Conservation (phyloP, 1,140 invertebrate species). For the Panagrolaimus sp. region DNA sequence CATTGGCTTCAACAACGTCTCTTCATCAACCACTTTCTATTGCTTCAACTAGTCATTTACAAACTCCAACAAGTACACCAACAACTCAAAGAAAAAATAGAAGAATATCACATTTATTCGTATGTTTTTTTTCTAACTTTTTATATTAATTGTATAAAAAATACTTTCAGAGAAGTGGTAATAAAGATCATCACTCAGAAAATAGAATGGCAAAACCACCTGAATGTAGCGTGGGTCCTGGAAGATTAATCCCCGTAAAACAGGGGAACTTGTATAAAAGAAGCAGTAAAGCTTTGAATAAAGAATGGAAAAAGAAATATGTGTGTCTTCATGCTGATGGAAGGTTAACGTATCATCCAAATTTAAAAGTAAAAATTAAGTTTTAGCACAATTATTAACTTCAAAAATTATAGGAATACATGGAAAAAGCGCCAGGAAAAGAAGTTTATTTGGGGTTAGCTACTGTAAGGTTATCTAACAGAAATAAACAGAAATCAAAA, state of each 20-base stretch:
- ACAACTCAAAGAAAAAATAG: slow-evolving; percentile 79
- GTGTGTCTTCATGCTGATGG: slow-evolving; percentile 90
- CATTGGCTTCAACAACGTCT: slow-evolving; percentile 1
- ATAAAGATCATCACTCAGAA: slow-evolving; percentile 17
- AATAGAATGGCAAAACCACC: slow-evolving; percentile 20
- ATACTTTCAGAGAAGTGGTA: slow-evolving; percentile 18
- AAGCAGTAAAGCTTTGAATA: slow-evolving; percentile 85
- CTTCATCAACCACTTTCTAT: neutral
- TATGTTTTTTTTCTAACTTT: slow-evolving; percentile 65
- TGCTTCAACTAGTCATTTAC: slow-evolving; percentile 32
- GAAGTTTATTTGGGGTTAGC: slow-evolving; percentile 91
- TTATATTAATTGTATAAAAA: slow-evolving; percentile 60
- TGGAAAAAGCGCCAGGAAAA: slow-evolving; percentile 91
- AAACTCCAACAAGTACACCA: slow-evolving; percentile 75
- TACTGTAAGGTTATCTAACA: slow-evolving; percentile 89
- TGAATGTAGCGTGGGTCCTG: slow-evolving; percentile 69
- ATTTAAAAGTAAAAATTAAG: slow-evolving; percentile 72
- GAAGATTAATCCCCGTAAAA: slow-evolving; percentile 87
- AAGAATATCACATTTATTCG: slow-evolving; percentile 73
- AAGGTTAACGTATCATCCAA: slow-evolving; percentile 86
- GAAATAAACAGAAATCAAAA: slow-evolving; percentile 75
- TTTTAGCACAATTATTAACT: slow-evolving; percentile 15
- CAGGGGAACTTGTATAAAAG: slow-evolving; percentile 94
- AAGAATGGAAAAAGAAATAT: slow-evolving; percentile 99
- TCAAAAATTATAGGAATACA: slow-evolving; percentile 73